Conservation (phyloP, 1,140 invertebrate species). For the Dufourea novaeangliae region DNA sequence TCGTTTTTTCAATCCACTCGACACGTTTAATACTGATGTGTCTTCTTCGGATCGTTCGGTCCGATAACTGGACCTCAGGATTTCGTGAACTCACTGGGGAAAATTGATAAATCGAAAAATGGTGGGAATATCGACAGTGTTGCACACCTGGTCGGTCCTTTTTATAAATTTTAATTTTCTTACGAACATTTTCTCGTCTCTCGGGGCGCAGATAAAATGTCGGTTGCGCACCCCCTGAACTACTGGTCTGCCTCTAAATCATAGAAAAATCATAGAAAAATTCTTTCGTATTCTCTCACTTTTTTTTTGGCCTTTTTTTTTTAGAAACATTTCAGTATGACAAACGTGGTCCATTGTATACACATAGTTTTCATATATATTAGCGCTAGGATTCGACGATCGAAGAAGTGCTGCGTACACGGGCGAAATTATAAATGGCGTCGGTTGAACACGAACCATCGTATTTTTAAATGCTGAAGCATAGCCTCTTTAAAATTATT, state of each 20-base stretch:
- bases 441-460: constrained; percentile 18
- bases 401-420: constrained; percentile 41
- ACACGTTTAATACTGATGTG: neutral
- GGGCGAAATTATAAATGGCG: constrained; percentile 29
- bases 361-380: constrained; percentile 57
- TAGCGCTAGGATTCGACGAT: constrained; percentile 58
- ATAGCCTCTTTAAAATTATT: too few relatives aligned
- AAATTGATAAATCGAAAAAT: neutral
- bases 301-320: constrained; percentile 44
- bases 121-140: too few relatives aligned
- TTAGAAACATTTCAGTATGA: constrained; percentile 72
- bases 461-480: too few relatives aligned
- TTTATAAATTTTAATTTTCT: neutral
- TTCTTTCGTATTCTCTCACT: constrained; percentile 8
- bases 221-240: constrained; percentile 5
- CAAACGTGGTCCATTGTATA: constrained; percentile 76
- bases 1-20: too few relatives aligned
- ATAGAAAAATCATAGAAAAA: constrained; percentile 67
- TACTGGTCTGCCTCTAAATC: constrained; percentile 61
- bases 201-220: constrained; percentile 36
- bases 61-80: neutral
- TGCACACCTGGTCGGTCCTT: neutral
- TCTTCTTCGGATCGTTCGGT: neutral
- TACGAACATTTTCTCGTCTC: constrained; percentile 37
- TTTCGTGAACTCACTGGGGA: neutral